A percentile compares a stretch with the other conserved stretches of the same genome.
phyloP scores from a whole-genome alignment of 1,140 invertebrate genomes.

The Glossosoma conforme region DNA sequence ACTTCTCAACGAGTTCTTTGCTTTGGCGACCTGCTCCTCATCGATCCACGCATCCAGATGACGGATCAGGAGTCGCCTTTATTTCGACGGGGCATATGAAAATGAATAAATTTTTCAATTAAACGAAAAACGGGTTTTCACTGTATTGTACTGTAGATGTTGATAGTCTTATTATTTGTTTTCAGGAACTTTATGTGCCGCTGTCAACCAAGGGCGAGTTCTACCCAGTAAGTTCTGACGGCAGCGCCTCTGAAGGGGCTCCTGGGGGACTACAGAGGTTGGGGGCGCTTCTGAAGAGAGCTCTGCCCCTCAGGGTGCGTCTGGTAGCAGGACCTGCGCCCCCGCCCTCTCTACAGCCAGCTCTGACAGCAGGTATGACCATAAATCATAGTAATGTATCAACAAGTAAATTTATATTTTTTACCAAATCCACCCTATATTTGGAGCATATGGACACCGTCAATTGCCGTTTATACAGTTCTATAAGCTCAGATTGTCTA shows the following conservation, averaged over 20 bases:
- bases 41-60: too few relatives aligned
- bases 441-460: too few relatives aligned
- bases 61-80: too few relatives aligned
- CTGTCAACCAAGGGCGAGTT: constrained; percentile 56
- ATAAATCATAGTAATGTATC: too few relatives aligned
- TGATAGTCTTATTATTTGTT: constrained; percentile 28
- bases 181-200: constrained; percentile 56
- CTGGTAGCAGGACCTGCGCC: constrained; percentile 51
- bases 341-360: constrained; percentile 30
- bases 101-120: too few relatives aligned
- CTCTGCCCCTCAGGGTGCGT: constrained; percentile 49
- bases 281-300: constrained; percentile 35
- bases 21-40: too few relatives aligned
- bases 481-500: too few relatives aligned
- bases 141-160: neutral
- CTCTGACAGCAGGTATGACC: constrained; percentile 22
- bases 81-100: too few relatives aligned
- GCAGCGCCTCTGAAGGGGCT: constrained; percentile 39
- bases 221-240: constrained; percentile 47
- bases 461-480: too few relatives aligned
- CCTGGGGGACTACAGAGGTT: constrained; percentile 36
- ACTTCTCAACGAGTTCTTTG: too few relatives aligned
- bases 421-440: too few relatives aligned
- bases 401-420: too few relatives aligned
- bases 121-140: neutral